Base-by-base conservation (phyloP, 2,113 vertebrate species). In the Gadus macrocephalus region DNA sequence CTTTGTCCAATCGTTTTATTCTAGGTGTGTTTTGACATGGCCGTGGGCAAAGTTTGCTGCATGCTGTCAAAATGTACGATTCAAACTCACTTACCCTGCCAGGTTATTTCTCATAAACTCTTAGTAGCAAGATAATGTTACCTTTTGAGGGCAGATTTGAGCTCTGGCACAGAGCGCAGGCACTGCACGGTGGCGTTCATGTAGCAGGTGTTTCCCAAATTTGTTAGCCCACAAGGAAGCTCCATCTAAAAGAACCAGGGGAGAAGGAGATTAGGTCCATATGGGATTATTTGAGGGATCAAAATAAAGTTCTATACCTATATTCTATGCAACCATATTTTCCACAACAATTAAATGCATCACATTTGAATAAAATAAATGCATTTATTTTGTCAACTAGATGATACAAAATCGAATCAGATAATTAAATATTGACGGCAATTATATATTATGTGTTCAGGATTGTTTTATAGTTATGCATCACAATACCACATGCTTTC, bases 141-240 rank as follows among this genome's bases (percentile, higher is more conserved):
- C 97, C 93, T 95, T 90, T 93, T 96, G 77, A 99, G 95, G 63
- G 96, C 90, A 69, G 91, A 91, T 92, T 95, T 98, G 78, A 99
- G 94, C 91, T 99, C 97, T 76, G 97, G 97, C 86, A 99, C 97
- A 17, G 96, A 98, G 79, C 96, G 97, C 85, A 99, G 95, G 89
- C 97, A 99, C 78, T 99, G 97, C 89, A 99, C 97, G 0, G 97
- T 99, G 80, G 97, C 97, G 53, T 99, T 99, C 97, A 99, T 98
- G 85, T 99, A 99, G 88, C 97, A 99, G 69, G 97, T 99, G 89
- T 99, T 99, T 76, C 97, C 97, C 85, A 99, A 83, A 88, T 99
- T 99, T 76, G 97, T 97, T 88, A 99, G 89, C 58, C 97, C 97
- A 86, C 96, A 98, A 0, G 97, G 97, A 79, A 99, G 86, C 77